A percentile compares a stretch with the other conserved stretches of the same genome.
Conservation (phyloP, 2,797 vertebrate genomes). For the Oceanodroma leucorhoa region DNA sequence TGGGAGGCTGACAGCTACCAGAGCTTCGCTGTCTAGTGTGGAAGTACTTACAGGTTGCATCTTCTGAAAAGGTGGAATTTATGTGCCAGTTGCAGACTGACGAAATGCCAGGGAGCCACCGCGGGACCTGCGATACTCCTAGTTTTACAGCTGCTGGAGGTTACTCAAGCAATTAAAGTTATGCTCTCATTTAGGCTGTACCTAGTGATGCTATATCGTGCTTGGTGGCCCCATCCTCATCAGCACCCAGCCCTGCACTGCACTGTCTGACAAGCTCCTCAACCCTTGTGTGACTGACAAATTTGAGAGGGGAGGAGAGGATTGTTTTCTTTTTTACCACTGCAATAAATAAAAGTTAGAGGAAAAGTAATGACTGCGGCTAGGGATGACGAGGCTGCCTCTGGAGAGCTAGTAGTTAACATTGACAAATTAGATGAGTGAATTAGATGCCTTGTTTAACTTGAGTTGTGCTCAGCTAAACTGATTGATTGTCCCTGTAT, state of each 20-base stretch:
- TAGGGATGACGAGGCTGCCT: background rate
- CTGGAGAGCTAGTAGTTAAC: conserved; percentile 13
- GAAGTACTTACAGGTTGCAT: background rate
- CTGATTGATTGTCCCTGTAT: conserved; percentile 6
- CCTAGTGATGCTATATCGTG: background rate
- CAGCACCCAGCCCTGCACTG: background rate
- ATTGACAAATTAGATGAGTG: background rate
- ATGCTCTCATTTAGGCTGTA: background rate
- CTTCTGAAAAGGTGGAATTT: background rate
- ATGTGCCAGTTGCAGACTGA: background rate
- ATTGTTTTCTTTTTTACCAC: background rate
- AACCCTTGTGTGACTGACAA: background rate
- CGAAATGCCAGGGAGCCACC: accelerated
- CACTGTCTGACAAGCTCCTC: background rate
- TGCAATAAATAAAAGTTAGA: background rate
- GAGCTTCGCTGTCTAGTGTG: background rate
- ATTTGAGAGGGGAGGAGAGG: background rate
- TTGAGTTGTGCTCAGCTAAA: conserved; percentile 15
- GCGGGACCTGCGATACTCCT: accelerated
- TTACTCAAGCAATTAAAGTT: background rate
- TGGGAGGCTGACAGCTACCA: background rate
- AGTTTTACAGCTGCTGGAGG: background rate
- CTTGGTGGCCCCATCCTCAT: background rate
- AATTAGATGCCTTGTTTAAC: conserved; percentile 17
- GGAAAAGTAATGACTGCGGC: background rate